phyloP scores from a whole-genome alignment of 2,113 vertebrate species.

The Microtus oregoni region DNA sequence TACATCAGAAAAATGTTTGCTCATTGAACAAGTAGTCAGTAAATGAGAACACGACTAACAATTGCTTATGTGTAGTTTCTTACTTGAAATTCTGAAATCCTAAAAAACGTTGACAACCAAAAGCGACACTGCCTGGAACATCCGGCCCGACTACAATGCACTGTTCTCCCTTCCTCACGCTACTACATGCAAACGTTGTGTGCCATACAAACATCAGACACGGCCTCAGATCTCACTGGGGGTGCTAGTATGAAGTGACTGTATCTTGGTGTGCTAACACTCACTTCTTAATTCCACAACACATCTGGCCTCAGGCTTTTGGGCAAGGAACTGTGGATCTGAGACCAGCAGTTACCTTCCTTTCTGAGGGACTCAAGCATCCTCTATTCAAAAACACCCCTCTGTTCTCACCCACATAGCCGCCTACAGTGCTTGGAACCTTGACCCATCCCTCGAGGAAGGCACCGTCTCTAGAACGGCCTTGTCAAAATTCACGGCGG shows the following conservation, averaged over 20 bases:
- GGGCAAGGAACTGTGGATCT: not conserved
- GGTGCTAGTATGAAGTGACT: not conserved
- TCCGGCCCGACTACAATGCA: not conserved
- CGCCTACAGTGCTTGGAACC: not conserved
- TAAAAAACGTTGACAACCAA: not conserved
- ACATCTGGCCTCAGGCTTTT: not conserved
- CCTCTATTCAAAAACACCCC: constrained; percentile 18
- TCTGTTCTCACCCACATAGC: not conserved
- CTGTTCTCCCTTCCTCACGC: not conserved
- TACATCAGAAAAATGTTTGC: not conserved
- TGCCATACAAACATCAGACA: not conserved
- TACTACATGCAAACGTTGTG: not conserved
- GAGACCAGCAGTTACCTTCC: not conserved
- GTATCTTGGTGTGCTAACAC: not conserved
- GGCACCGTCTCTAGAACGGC: not conserved
- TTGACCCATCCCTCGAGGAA: not conserved
- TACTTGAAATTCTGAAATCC: constrained; percentile 31
- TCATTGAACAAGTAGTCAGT: not conserved
- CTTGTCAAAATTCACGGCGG: constrained; percentile 15
- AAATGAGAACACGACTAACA: not conserved
- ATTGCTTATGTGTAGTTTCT: not conserved
- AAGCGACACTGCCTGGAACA: not conserved
- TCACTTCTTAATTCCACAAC: constrained; percentile 15
- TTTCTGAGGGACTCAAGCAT: constrained; percentile 21
- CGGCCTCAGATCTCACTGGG: not conserved